A percentile compares a stretch with the other conserved stretches of the same genome.
Evolutionary conservation across 2,113 vertebrate species (phyloP).

Genomic region (Trachemys scripta): DNA sequence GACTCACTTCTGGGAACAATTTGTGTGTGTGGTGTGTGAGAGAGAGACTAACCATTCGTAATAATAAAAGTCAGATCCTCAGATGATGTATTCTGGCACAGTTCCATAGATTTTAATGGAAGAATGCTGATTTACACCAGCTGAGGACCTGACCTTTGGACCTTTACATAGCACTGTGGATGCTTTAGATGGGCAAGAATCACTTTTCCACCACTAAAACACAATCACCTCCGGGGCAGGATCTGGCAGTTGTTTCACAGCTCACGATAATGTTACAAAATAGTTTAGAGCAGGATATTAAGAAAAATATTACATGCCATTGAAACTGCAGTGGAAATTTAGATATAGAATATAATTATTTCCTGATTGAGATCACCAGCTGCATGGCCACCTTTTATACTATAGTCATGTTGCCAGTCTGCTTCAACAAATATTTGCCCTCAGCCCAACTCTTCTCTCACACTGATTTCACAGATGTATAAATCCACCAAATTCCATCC

Average conservation of each 20-base stretch:
- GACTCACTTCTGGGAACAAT: accelerated
- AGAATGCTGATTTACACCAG: not conserved
- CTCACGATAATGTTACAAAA: not conserved
- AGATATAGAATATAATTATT: not conserved
- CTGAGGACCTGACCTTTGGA: not conserved
- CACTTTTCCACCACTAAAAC: not conserved
- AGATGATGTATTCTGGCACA: not conserved
- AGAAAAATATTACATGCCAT: not conserved
- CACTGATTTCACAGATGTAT: not conserved
- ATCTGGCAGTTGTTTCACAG: not conserved
- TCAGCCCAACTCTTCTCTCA: not conserved
- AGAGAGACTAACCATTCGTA: not conserved
- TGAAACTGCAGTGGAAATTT: accelerated
- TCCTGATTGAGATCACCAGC: not conserved
- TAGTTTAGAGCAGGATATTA: not conserved
- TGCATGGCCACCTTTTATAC: not conserved
- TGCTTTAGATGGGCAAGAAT: not conserved
- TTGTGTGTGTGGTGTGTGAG: not conserved
- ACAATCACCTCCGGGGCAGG: not conserved
- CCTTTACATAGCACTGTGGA: not conserved
- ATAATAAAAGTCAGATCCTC: not conserved
- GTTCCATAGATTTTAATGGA: not conserved
- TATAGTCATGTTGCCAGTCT: accelerated
- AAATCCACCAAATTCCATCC: not conserved
- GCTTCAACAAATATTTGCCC: not conserved